A percentile compares a stretch with the other conserved stretches of the same genome.
phyloP scores from a whole-genome alignment of 2,113 vertebrate species.

The Anguilla japonica region DNA sequence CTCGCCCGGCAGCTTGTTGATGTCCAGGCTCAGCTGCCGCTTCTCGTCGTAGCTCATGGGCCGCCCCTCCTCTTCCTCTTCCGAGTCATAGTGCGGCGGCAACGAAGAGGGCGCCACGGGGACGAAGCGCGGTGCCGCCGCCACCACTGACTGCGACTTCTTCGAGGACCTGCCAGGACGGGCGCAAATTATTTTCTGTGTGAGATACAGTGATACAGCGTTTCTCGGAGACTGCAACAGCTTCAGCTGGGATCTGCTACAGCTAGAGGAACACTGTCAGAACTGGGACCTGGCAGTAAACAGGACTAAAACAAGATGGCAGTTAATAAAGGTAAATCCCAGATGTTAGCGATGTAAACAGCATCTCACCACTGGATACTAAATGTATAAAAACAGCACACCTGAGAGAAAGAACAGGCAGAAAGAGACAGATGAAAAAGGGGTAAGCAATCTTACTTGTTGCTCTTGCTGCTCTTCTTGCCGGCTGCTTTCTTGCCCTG shows the following conservation, averaged over 20 bases:
- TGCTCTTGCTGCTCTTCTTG: conserved; percentile 63
- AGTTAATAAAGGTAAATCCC: no score
- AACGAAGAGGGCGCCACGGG: conserved; percentile 41
- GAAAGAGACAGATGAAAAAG: not conserved
- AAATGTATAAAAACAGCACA: not conserved
- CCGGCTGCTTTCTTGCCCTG: conserved; percentile 59
- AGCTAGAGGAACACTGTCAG: not conserved
- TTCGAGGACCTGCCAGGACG: conserved; percentile 59
- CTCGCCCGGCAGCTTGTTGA: conserved; percentile 91
- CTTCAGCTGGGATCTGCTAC: no score
- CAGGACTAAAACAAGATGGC: no score
- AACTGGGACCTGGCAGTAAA: not conserved
- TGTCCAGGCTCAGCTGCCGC: conserved; percentile 89
- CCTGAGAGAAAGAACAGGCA: not conserved
- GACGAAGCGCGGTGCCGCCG: conserved; percentile 25
- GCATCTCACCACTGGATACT: conserved; percentile 1
- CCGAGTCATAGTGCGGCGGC: conserved; percentile 81
- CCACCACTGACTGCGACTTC: conserved; percentile 48
- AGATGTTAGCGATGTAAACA: no score
- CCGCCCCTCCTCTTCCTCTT: conserved; percentile 81
- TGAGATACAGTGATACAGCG: no score
- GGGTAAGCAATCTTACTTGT: conserved; percentile 71
- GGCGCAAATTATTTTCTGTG: no score
- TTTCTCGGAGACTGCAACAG: not conserved
- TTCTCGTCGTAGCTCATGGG: conserved; percentile 95